Base-by-base conservation (phyloP, 2,113 vertebrate species). In the Scatophagus argus region DNA sequence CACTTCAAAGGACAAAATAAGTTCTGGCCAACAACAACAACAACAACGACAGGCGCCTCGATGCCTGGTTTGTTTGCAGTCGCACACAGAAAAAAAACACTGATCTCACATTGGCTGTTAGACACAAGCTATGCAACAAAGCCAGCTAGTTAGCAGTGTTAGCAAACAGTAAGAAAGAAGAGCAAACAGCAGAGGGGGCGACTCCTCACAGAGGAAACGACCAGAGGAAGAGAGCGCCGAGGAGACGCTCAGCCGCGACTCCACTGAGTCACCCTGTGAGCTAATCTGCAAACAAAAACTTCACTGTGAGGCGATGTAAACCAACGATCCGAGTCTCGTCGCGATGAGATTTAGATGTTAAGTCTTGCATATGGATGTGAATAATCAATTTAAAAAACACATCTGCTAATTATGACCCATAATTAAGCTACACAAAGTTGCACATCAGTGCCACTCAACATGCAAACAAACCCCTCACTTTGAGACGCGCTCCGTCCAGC, bases 391-490 rank as follows among this genome's bases (percentile, higher is more conserved):
- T 63, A 27, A 71, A 74, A 82, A 43, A 49, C 44, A 67, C 38
- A 70, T 41, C 36, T 21, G 56, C 34, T 44, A 56, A 78, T 67
- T 38, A 72, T 17, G 41, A 80, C 23, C 60, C 59, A 23, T 66
- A 76, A 80, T 84, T 61, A 68, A 76, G 79, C 81, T 84, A 76
- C 77, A 60, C 84, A 8, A 72, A 80, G 60, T n/a, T 16, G 41
- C 81, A 84, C 68, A 38, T 61, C 68, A 0, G 38, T 31, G 72
- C 80, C 60, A 31, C 65, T 81, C 59, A 0, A 46, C 73, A 73
- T 34, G 54, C 75, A 68, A 43, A 82, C 74, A 71, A 71, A 63
- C 47, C 63, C 63, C 54, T 69, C 74, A 3, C 51, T 52, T 7
- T 36, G n/a, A 77, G n/a, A 59, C n/a, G n/a, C n/a, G n/a, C n/a